Conservation (phyloP, 2,113 vertebrate genomes). For the Rhagologus leucostigma region DNA sequence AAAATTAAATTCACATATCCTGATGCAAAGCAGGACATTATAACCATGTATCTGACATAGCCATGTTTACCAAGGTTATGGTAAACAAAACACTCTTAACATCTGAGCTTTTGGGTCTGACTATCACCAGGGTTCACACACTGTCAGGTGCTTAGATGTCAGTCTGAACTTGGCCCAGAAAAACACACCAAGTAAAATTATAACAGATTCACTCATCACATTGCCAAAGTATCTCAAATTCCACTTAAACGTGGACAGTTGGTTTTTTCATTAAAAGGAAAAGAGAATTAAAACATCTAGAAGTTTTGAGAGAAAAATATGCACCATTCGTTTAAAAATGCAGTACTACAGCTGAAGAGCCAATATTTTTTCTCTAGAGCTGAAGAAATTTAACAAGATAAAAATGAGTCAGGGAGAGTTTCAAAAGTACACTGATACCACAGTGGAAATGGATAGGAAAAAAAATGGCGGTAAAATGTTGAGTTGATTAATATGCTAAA, state of each 20-base stretch:
- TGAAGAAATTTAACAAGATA: background rate
- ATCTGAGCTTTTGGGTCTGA: background rate
- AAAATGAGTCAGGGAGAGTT: background rate
- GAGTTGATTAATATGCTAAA: background rate
- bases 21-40: background rate
- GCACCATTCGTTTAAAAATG: background rate
- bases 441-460: background rate
- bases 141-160: background rate
- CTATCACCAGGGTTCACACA: background rate
- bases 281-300: background rate
- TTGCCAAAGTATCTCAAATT: background rate
- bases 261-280: background rate
- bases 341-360: background rate
- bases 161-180: background rate
- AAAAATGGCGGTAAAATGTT: background rate
- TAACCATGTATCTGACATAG: background rate
- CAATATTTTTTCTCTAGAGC: background rate
- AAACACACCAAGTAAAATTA: background rate
- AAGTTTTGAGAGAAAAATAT: background rate
- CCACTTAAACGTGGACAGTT: background rate
- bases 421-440: background rate
- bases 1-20: background rate
- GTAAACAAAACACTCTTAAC: background rate
- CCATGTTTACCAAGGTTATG: background rate
- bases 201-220: background rate